phyloP scores from a whole-genome alignment of 1,140 invertebrate species.

The Drosophila willistoni region DNA sequence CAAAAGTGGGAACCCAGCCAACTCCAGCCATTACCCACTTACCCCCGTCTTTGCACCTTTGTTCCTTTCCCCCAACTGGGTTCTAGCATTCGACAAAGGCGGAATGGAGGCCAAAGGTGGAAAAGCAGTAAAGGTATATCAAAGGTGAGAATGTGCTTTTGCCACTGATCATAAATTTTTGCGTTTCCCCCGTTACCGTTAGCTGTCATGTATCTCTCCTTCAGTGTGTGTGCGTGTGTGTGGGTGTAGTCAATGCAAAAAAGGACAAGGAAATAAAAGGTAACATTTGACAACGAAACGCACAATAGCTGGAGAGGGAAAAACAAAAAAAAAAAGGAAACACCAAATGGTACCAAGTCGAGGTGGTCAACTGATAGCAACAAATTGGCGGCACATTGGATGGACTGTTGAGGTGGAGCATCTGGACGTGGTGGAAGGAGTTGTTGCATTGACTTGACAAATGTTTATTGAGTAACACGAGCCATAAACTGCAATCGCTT shows the following conservation, averaged over 20 bases:
- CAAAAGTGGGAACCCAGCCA: constrained; percentile 37
- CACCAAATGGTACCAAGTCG: constrained; percentile 24
- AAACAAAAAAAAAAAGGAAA: neutral
- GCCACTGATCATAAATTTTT: constrained; percentile 79
- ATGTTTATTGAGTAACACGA: constrained; percentile 75
- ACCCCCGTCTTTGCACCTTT: neutral
- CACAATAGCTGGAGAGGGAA: constrained; percentile 33
- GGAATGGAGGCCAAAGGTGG: constrained; percentile 28
- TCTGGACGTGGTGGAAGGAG: constrained; percentile 6
- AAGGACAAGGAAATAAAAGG: constrained; percentile 69
- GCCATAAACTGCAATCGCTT: constrained; percentile 62
- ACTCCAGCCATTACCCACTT: constrained; percentile 32
- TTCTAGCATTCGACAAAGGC: constrained; percentile 23
- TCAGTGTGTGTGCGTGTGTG: neutral
- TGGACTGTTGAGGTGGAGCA: neutral
- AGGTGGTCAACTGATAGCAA: constrained; percentile 45
- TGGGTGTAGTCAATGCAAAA: constrained; percentile 32
- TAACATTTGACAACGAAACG: constrained; percentile 64
- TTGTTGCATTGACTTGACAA: constrained; percentile 59
- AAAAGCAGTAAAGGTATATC: constrained; percentile 66
- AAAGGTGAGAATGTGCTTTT: constrained; percentile 80
- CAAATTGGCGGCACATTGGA: constrained; percentile 54
- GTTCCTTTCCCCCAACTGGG: neutral
- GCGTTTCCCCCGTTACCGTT: constrained; percentile 48
- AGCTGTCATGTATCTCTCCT: constrained; percentile 32